Base-by-base conservation (phyloP, 1,140 invertebrate species). In the Antheraea mylitta region DNA sequence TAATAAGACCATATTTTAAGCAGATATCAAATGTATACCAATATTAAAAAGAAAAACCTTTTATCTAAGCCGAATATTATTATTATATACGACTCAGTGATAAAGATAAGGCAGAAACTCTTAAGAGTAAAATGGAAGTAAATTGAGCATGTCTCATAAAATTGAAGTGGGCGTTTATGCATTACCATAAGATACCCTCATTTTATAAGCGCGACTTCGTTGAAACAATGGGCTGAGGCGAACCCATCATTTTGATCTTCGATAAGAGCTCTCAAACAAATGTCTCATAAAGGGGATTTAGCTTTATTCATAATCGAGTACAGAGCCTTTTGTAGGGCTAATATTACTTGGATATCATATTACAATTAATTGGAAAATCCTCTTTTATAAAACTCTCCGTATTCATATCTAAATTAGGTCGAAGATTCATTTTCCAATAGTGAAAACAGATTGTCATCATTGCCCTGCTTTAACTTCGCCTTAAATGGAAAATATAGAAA, bases 191-290 rank as follows among this genome's bases (percentile, higher is more conserved):
- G 18, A 62, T 42, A 42, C 30, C 45, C 45, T 67, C 22, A 58
- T 64, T 67, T 22, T 58, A 45, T 58, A 30, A 64, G 36, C 62
- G 10, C 45, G 19, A 59, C 19, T 22, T 16, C 60, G 30, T 37
- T 59, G 58, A 69, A 61, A 69, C 68, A 69, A 67, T 62, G 45
- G 30, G 22, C 62, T 45, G 38, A 22, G 60, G 19, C 60, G 30
- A 36, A 22, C 60, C 60, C 38, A 22, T 64, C 53, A 22, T 48
- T 67, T 66, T 58, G 64, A 72, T 69, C 64, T 64, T 22, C 18
- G 37, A 58, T 68, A 48, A 68, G 59, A 61, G 67, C 58, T 58
- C 62, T 69, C 45, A 66, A 69, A 67, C 64, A 69, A 72, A 72
- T 60, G 67, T 61, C 64, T 36, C 48, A 67, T 45, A 71, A 71